Evolutionary conservation across 1,140 invertebrate species (phyloP).

Genomic region (Ceratosolen solmsi): DNA sequence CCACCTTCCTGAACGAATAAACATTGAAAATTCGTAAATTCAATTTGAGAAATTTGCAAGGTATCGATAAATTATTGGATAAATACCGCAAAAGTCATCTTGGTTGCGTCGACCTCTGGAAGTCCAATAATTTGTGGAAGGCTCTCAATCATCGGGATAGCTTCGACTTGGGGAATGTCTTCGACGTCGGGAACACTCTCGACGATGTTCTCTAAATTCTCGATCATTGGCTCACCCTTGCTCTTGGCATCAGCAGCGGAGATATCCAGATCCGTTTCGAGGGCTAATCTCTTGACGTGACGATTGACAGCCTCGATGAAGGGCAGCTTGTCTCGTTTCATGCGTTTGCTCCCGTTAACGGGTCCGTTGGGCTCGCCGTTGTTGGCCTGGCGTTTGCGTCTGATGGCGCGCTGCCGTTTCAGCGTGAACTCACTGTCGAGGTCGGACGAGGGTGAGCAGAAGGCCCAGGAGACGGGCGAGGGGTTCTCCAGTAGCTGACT

Average conservation of each 20-base stretch:
- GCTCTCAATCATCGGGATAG: too few species aligned
- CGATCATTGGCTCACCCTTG: constrained; percentile 3
- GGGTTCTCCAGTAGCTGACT: constrained; percentile 71
- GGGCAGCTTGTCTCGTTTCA: constrained; percentile 29
- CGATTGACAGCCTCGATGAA: constrained; percentile 66
- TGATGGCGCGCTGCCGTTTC: constrained; percentile 70
- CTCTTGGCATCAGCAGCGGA: constrained; percentile 30
- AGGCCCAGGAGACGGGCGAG: constrained; percentile 69
- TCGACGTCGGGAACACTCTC: constrained; percentile 47
- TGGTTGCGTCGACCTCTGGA: neutral
- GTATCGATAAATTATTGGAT: too few species aligned
- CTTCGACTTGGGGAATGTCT: neutral
- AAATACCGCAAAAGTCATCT: neutral
- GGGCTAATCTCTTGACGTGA: constrained; percentile 65
- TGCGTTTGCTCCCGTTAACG: constrained; percentile 48
- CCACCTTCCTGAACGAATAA: too few species aligned
- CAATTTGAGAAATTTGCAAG: too few species aligned
- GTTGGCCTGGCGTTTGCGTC: constrained; percentile 61
- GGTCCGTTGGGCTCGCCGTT: constrained; percentile 57
- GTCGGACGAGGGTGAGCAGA: constrained; percentile 65
- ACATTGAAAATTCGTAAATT: too few species aligned
- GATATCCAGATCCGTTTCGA: constrained; percentile 69
- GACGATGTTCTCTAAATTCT: constrained; percentile 33
- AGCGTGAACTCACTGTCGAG: constrained; percentile 69
- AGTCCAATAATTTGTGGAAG: neutral